Base-by-base conservation (phyloP, 2,888 invertebrate genomes). In the Gymnosoma rotundatum region DNA sequence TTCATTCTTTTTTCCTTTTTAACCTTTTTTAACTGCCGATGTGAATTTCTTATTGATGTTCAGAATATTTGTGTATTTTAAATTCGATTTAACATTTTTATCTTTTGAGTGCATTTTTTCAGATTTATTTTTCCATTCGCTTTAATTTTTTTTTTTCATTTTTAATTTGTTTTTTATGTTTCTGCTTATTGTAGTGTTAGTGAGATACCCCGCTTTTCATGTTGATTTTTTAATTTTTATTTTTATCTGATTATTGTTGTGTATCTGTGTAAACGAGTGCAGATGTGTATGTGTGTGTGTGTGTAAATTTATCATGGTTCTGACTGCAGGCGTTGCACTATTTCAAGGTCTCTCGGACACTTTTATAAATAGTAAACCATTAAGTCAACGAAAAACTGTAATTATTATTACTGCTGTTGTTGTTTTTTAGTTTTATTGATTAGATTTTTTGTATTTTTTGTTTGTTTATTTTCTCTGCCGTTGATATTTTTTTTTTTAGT, bases 261-360 rank as follows among this genome's bases (percentile, higher is more conserved):
- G 58, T 48, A 74, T 67, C 54, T 63, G 52, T 81, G 42, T 66
- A 32, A 50, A 52, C 61, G 21, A 66, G 76, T 60, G 50, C 21
- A 10, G 45, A 20, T 54, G 9, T 52, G 38, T 18, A n/a, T 56
- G 48, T 54, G 7, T 18, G 48, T 73, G 50, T 21, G 16, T 64
- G 25, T 21, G 12, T 56, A 60, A 54, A 63, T 48, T 70, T 60
- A 79, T 73, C 32, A 69, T 79, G 80, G 83, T 74, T 79, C 61
- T 78, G 63, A 75, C 69, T 82, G 87, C 89, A 89, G 90, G 89
- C 90, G 90, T 90, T 90, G 90, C 88, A 90, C 90, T 90, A 90
- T 89, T 90, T 90, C 90, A 90, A 90, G 90, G 90, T 84, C 83
- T 75, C 76, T 84, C 83, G 83, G 80, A 78, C 80, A 84, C 69